Evolutionary conservation across 1,140 invertebrate species (phyloP).

Genomic region (Drosophila obscura): DNA sequence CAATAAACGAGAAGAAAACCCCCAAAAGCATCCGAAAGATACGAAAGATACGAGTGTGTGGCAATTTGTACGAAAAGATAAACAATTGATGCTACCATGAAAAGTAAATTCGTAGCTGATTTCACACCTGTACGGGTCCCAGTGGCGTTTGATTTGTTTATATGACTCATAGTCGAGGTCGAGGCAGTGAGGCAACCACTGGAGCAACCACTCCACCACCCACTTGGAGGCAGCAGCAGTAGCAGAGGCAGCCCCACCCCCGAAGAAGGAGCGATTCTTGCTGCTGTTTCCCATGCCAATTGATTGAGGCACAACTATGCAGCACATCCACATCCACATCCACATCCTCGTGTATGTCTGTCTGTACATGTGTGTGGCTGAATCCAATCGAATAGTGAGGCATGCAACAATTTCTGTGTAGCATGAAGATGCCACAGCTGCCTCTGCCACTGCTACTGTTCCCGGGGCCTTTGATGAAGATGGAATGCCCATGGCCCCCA

Average conservation of each 20-base stretch:
- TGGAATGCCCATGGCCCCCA: constrained; percentile 50
- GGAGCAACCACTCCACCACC: constrained; percentile 33
- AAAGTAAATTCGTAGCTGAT: constrained; percentile 58
- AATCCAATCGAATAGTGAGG: constrained; percentile 49
- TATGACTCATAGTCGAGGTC: constrained; percentile 67
- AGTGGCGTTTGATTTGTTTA: constrained; percentile 65
- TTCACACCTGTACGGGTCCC: constrained; percentile 60
- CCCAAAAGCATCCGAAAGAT: constrained; percentile 17
- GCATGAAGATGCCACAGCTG: constrained; percentile 53
- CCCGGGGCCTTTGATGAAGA: constrained; percentile 72
- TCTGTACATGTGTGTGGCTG: background rate
- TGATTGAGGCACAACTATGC: constrained; percentile 54
- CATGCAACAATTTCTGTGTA: constrained; percentile 57
- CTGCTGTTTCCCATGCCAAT: constrained; percentile 72
- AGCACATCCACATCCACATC: background rate
- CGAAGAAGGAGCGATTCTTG: constrained; percentile 14
- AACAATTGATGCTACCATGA: constrained; percentile 41
- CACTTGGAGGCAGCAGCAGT: background rate
- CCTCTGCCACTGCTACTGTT: constrained; percentile 11
- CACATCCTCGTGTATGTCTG: no score
- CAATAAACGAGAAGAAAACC: constrained; percentile 50
- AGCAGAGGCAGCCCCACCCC: no score
- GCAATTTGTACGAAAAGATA: constrained; percentile 59
- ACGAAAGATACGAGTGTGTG: constrained; percentile 29
- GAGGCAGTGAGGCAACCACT: constrained; percentile 11